These are phyloP conservation scores for Macroglossus sobrinus DNA, from an alignment of 2,113 vertebrate genomes.

Conservation along the genomic window DNA sequence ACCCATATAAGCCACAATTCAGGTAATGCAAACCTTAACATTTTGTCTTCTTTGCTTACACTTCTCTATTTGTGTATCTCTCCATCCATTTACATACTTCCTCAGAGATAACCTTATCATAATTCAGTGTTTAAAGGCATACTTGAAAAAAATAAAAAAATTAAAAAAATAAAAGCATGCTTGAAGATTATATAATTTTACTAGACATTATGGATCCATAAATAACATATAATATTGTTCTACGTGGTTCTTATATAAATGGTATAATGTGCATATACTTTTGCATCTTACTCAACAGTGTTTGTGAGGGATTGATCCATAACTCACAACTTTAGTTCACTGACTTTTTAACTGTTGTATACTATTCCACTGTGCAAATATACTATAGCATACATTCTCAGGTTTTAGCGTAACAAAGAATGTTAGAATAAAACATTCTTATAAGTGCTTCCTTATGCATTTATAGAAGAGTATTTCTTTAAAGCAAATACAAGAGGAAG, in stretches of 20 bases:
- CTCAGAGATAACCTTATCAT: not conserved
- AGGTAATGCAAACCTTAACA: not conserved
- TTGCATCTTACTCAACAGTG: not conserved
- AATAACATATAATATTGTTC: not conserved
- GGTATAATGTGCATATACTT: not conserved
- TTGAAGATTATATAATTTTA: not conserved
- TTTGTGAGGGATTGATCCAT: not conserved
- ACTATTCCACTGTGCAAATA: not conserved
- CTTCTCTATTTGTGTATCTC: not conserved
- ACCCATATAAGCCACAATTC: not conserved
- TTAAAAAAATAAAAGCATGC: not conserved
- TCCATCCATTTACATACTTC: not conserved
- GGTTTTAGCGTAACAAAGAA: not conserved
- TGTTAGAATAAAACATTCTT: not conserved
- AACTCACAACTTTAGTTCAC: not conserved
- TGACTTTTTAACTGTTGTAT: not conserved
- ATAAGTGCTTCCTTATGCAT: not conserved
- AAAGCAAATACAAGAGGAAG: not conserved
- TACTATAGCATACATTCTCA: not conserved
- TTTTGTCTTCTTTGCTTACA: not conserved
- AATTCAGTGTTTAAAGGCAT: not conserved
- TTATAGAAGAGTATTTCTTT: not conserved
- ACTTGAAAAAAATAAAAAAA: not conserved
- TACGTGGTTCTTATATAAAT: not conserved
- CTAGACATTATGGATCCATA: not conserved